Evolutionary conservation across 2,797 vertebrate genomes (phyloP).

Genomic region (Gallinago nigripennis): DNA sequence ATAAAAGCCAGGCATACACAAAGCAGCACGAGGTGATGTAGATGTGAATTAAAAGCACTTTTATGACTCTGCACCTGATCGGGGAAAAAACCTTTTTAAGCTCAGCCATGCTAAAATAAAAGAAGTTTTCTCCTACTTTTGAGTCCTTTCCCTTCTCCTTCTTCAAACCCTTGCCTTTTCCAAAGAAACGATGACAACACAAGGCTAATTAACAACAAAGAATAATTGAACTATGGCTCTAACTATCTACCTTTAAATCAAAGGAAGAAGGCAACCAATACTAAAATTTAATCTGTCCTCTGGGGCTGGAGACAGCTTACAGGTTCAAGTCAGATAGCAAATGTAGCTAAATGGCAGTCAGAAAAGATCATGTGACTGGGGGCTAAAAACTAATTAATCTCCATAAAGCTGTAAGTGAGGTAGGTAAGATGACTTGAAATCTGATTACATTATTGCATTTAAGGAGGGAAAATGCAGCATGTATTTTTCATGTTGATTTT

Average conservation of each 20-base stretch:
- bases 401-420: constrained; percentile 91
- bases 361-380: constrained; percentile 81
- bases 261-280: constrained; percentile 77
- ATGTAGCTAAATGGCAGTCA: constrained; percentile 83
- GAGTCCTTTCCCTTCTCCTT: neutral
- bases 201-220: constrained; percentile 68
- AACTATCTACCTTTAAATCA: constrained; percentile 76
- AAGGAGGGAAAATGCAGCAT: constrained; percentile 82
- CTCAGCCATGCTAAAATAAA: neutral
- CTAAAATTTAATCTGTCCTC: constrained; percentile 82
- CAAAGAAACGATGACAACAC: constrained; percentile 22
- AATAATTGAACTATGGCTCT: constrained; percentile 67
- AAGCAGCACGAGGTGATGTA: neutral
- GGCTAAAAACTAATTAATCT: constrained; percentile 96
- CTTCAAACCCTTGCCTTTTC: neutral
- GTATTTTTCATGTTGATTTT: constrained; percentile 94
- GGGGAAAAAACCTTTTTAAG: neutral
- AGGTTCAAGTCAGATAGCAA: constrained; percentile 83
- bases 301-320: constrained; percentile 74
- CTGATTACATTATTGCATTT: constrained; percentile 91
- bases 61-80: constrained; percentile 16
- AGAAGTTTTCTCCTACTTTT: constrained; percentile 30
- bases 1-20: constrained; percentile 26
- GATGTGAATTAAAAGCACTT: constrained; percentile 24
- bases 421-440: constrained; percentile 94